Percentiles rank a stretch among this genome's conserved stretches.
Evolutionary conservation across 37 sponge, comb jelly and placozoan species (phyloP).

Genomic region (Halichondria panicea): DNA sequence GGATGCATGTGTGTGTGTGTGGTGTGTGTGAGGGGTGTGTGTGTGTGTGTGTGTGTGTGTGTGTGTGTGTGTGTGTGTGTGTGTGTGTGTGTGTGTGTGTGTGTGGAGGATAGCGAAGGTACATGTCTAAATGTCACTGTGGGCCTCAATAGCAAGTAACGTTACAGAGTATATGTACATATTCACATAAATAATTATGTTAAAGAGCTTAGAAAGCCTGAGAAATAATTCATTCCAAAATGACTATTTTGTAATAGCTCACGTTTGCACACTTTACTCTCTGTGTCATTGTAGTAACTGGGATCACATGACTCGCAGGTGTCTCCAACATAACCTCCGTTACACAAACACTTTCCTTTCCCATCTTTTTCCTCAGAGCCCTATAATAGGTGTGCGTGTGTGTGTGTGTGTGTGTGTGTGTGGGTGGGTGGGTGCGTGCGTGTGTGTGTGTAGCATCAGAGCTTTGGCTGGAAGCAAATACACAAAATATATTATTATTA

Average conservation of each 20-base stretch:
- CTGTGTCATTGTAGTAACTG: slow-evolving; percentile 60
- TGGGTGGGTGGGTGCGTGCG: too few relatives aligned
- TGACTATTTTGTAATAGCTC: too few relatives aligned
- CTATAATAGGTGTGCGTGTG: slow-evolving; percentile 16
- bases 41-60: too few relatives aligned
- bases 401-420: too few relatives aligned
- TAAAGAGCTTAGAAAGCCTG: too few relatives aligned
- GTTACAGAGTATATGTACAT: too few relatives aligned
- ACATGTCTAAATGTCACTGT: background rate
- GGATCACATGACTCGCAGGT: slow-evolving; percentile 62
- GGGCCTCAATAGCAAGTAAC: background rate
- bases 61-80: background rate
- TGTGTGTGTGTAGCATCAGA: too few relatives aligned
- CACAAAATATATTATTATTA: too few relatives aligned
- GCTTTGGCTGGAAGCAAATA: too few relatives aligned
- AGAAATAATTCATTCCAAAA: too few relatives aligned
- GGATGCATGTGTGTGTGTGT: too few relatives aligned
- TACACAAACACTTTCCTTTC: slow-evolving; percentile 69
- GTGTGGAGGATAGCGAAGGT: background rate
- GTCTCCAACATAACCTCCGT: slow-evolving; percentile 76
- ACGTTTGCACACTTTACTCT: slow-evolving; percentile 6
- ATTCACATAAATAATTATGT: too few relatives aligned
- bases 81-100: slow-evolving; percentile 4
- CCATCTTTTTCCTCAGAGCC: slow-evolving; percentile 78
- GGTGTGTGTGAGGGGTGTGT: background rate